Percentiles rank a stretch among this genome's conserved stretches.
These are phyloP conservation scores for Rhinoraja longicauda DNA, from an alignment of 2,797 vertebrate species.

Conservation along the genomic window DNA sequence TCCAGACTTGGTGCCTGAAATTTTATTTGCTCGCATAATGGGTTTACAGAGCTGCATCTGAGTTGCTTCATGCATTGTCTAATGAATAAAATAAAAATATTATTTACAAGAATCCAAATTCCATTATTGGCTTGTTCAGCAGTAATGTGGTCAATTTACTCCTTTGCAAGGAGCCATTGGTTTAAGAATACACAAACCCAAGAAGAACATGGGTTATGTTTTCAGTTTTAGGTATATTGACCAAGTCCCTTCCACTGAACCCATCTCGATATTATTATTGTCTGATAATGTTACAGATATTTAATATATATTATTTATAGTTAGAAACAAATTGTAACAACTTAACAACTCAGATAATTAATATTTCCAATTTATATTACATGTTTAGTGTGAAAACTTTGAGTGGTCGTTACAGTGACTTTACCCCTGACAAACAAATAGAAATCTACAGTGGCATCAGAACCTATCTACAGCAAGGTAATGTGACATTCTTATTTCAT, in stretches of 20 bases:
- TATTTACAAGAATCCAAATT: background rate
- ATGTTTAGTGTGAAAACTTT: constrained; percentile 21
- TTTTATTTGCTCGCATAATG: too few species aligned
- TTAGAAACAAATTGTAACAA: background rate
- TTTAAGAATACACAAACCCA: background rate
- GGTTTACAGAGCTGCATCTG: background rate
- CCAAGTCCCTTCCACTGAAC: background rate
- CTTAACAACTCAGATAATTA: background rate
- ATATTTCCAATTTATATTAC: background rate
- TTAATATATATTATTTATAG: background rate
- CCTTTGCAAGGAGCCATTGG: background rate
- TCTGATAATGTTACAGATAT: background rate
- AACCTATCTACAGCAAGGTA: constrained; percentile 30
- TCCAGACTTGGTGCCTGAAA: background rate
- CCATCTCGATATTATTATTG: background rate
- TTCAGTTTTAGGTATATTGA: background rate
- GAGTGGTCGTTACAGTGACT: constrained; percentile 15
- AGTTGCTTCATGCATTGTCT: background rate
- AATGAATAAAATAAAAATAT: background rate
- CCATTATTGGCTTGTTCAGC: background rate
- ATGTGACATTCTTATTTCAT: background rate
- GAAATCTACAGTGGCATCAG: constrained; percentile 32
- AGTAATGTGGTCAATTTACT: background rate
- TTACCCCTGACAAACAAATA: background rate
- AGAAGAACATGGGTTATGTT: background rate